Evolutionary conservation across 2,888 invertebrate genomes (phyloP), one percentile per base, ranked within the genome.

Genomic region (Exephanes ischioxanthus): DNA sequence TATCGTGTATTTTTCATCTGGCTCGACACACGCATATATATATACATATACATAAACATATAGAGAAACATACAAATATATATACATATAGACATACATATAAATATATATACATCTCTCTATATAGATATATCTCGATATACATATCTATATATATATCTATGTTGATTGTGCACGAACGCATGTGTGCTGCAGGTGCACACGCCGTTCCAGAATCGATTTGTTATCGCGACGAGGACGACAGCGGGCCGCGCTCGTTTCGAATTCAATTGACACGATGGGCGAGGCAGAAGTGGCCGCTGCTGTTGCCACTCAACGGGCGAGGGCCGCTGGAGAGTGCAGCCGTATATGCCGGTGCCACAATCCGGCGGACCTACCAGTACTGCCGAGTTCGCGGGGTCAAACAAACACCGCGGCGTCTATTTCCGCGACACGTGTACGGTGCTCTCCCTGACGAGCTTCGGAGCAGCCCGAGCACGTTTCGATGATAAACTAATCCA

Each of bases 401-500:
- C 76, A 66, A 82, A 82, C 82, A 76, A 77, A 77, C 61, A 3
- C 66, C 33, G 66, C 19, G n/a, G 55, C 76, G 71, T 77, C 77
- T 77, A 72, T 71, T 77, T 82, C 71, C 55, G 77, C 70, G 26
- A 30, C 48, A 37, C 63, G 19, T 55, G 55, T 30, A 51, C 51
- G 16, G 30, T 16, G 45, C 58, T 22, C 48, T 19, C 1, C 22
- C 70, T 5, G 19, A 37, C 68, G 75, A 58, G 55, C 16, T 22
- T 9, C 33, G 45, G 19, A 30, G 14, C 5, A 14, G 68, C 55
- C 22, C 19, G 45, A 37, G n/a, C 79, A 79, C 48, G 72, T 76
- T 81, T 81, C 68, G 53, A 81, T 67, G 48, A 87, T 89, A 89
- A 90, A 89, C 86, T 87, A 89, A 89, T 89, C 81, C 26, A 70